phyloP scores from a whole-genome alignment of 2,113 vertebrate species.

The Nycticebus coucang region DNA sequence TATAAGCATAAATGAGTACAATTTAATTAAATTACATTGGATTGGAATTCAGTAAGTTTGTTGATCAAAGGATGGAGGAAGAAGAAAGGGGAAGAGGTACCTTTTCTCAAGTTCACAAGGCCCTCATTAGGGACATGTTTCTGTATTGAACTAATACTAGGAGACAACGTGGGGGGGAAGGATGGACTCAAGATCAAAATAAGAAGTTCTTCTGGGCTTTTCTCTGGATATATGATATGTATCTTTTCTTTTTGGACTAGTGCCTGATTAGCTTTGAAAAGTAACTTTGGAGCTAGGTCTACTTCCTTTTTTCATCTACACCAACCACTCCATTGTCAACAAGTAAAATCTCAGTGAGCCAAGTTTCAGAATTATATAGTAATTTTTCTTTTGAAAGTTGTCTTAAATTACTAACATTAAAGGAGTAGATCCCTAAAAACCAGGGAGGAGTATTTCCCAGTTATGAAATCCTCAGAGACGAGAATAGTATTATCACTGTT shows the following conservation, averaged over 20 bases:
- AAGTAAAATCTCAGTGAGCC: not conserved
- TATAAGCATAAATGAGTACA: not conserved
- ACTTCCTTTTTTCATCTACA: not conserved
- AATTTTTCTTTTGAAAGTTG: not conserved
- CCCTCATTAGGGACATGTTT: not conserved
- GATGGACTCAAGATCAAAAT: not conserved
- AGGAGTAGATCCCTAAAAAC: not conserved
- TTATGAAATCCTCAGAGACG: not conserved
- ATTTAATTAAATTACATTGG: not conserved
- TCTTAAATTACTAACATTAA: not conserved
- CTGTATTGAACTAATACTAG: not conserved
- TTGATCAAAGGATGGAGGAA: not conserved
- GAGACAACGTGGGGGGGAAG: not conserved
- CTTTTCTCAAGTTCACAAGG: not conserved
- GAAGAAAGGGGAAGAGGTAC: not conserved
- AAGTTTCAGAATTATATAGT: constrained; percentile 14
- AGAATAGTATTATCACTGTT: not conserved
- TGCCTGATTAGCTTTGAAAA: not conserved
- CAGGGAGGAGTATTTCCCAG: not conserved
- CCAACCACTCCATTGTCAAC: not conserved
- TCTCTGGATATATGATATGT: not conserved
- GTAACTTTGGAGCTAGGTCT: not conserved
- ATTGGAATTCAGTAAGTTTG: not conserved
- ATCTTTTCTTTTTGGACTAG: not conserved
- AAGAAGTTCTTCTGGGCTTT: not conserved